These are phyloP conservation scores for Circaetus gallicus DNA, from an alignment of 2,113 vertebrate genomes.

Conservation along the genomic window DNA sequence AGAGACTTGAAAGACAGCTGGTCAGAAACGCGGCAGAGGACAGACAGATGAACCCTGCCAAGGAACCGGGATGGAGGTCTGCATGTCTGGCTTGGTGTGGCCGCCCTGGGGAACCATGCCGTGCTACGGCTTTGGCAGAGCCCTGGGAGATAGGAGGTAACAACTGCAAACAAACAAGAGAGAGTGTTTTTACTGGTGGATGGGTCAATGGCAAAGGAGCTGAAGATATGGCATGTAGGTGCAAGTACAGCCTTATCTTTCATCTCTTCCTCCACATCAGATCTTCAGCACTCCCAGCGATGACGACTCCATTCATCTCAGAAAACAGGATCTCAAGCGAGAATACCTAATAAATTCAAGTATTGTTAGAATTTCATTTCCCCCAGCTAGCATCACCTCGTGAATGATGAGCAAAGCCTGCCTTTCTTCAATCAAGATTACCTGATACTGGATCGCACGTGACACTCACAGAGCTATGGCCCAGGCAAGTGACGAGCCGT, in stretches of 20 bases:
- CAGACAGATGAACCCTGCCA: accelerated
- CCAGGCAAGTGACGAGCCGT: not conserved
- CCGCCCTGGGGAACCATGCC: not conserved
- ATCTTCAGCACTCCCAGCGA: not conserved
- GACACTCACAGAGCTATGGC: not conserved
- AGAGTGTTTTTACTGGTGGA: not conserved
- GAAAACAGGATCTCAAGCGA: not conserved
- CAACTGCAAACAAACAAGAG: not conserved
- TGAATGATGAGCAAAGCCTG: not conserved
- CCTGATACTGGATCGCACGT: not conserved
- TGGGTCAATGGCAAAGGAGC: not conserved
- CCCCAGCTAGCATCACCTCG: not conserved
- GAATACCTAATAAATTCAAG: not conserved
- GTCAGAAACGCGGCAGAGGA: not conserved
- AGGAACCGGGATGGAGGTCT: not conserved
- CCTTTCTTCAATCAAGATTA: slow-evolving; percentile 35
- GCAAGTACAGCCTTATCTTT: slow-evolving; percentile 13
- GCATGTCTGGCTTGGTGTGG: not conserved
- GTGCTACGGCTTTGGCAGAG: not conserved
- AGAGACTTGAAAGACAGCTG: not conserved
- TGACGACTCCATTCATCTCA: not conserved
- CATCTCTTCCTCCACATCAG: not conserved
- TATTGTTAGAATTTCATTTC: not conserved
- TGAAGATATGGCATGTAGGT: not conserved
- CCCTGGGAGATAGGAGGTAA: not conserved